These are phyloP conservation scores for Atherinomorus stipes DNA, from an alignment of 2,113 vertebrate species.

Conservation along the genomic window DNA sequence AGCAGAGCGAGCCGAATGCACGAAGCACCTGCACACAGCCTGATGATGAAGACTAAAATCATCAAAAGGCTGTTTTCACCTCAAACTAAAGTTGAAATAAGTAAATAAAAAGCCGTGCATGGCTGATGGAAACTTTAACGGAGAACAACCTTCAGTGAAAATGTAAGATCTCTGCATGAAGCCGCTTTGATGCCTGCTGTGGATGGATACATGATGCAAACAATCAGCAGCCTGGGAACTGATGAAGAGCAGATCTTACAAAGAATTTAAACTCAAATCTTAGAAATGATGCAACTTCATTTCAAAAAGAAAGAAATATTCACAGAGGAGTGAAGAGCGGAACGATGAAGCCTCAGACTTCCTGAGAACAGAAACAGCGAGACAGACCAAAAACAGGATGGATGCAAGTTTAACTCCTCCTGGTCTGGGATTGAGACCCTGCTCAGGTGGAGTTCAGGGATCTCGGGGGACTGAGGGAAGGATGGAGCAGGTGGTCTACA, in stretches of 20 bases:
- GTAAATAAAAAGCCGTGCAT: not conserved
- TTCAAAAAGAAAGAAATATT: not conserved
- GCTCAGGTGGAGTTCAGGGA: no score
- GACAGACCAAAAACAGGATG: no score
- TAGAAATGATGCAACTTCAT: conserved; percentile 35
- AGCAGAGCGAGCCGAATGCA: not conserved
- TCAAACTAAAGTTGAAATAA: not conserved
- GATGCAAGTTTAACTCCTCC: no score
- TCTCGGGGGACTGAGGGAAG: no score
- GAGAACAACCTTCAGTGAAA: conserved; percentile 34
- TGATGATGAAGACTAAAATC: not conserved
- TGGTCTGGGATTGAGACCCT: no score
- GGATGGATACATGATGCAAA: conserved; percentile 39
- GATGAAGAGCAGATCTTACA: not conserved
- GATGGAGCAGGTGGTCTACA: no score
- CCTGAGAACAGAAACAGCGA: no score
- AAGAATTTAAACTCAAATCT: conserved; percentile 2
- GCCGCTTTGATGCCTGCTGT: conserved; percentile 44
- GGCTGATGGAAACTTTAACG: not conserved
- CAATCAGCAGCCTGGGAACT: conserved; percentile 15
- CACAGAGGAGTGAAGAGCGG: not conserved
- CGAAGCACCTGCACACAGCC: not conserved
- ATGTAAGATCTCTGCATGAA: conserved; percentile 14
- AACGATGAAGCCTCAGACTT: not conserved
- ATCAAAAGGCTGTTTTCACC: not conserved